phyloP scores from a whole-genome alignment of 2,113 vertebrate species.

The Planiliza haematocheilus region DNA sequence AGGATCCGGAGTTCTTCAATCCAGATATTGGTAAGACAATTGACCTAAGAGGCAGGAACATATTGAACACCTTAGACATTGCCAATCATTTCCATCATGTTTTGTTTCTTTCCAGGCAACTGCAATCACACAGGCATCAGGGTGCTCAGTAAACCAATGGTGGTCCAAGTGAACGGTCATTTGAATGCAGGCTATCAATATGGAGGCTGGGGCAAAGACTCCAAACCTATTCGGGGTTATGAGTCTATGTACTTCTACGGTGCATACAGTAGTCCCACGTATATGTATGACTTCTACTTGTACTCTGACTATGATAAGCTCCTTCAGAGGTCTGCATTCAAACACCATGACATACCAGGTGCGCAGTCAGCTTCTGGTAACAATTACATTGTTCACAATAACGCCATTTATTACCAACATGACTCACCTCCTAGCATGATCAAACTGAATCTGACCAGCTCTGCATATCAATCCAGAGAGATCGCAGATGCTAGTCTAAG shows the following conservation, averaged over 20 bases:
- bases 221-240: conserved; percentile 70
- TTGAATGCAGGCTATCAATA: conserved; percentile 46
- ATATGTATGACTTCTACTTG: conserved; percentile 54
- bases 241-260: conserved; percentile 78
- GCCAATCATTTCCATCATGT: background rate
- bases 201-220: conserved; percentile 83
- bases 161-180: conserved; percentile 74
- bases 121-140: conserved; percentile 78
- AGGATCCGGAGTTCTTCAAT: conserved; percentile 65
- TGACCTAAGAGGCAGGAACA: background rate
- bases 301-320: conserved; percentile 75
- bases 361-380: conserved; percentile 64
- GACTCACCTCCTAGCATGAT: conserved; percentile 63
- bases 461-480: conserved; percentile 57
- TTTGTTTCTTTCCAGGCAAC: conserved; percentile 68
- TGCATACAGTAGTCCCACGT: conserved; percentile 14
- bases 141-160: conserved; percentile 70
- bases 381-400: conserved; percentile 72
- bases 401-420: conserved; percentile 75
- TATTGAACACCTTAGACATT: background rate
- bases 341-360: background rate
- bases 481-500: conserved; percentile 62
- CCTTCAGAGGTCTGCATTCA: conserved; percentile 61
- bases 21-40: conserved; percentile 68
- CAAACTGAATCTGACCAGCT: conserved; percentile 75